These are phyloP conservation scores for Corythornis madagascariensis DNA, from an alignment of 2,113 vertebrate species.

Conservation along the genomic window DNA sequence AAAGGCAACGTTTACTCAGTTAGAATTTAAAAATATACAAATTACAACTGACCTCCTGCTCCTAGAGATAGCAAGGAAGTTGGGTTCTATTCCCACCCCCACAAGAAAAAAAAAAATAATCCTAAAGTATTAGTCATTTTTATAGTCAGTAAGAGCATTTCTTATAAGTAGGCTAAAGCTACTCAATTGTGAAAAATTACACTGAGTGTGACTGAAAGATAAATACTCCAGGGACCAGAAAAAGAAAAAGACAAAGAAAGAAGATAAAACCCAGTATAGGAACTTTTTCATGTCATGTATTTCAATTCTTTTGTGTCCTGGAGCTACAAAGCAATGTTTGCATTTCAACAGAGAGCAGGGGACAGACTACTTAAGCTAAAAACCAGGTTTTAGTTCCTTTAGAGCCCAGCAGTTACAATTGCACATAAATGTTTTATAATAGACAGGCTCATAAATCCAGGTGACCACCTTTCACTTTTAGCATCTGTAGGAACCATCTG, in stretches of 20 bases:
- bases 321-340: slow-evolving; percentile 36
- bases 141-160: slow-evolving; percentile 45
- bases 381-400: slow-evolving; percentile 48
- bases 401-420: slow-evolving; percentile 13
- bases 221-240: slow-evolving; percentile 26
- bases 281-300: slow-evolving; percentile 51
- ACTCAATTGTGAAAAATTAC: slow-evolving; percentile 71
- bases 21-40: slow-evolving; percentile 56
- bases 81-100: not conserved
- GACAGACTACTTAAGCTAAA: slow-evolving; percentile 47
- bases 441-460: slow-evolving; percentile 40
- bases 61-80: not conserved
- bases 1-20: slow-evolving; percentile 26
- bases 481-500: not conserved
- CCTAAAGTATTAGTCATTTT: slow-evolving; percentile 62
- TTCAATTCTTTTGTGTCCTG: slow-evolving; percentile 55
- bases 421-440: slow-evolving; percentile 43
- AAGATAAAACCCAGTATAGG: not conserved
- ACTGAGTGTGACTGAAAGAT: slow-evolving; percentile 52
- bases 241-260: not conserved
- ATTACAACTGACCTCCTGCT: slow-evolving; percentile 18
- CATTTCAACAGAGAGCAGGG: slow-evolving; percentile 23
- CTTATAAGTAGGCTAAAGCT: slow-evolving; percentile 48
- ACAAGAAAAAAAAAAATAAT: not conserved
- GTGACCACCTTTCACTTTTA: not conserved